phyloP scores from a whole-genome alignment of 2,888 invertebrate genomes.

The Cheilosia vulpina region DNA sequence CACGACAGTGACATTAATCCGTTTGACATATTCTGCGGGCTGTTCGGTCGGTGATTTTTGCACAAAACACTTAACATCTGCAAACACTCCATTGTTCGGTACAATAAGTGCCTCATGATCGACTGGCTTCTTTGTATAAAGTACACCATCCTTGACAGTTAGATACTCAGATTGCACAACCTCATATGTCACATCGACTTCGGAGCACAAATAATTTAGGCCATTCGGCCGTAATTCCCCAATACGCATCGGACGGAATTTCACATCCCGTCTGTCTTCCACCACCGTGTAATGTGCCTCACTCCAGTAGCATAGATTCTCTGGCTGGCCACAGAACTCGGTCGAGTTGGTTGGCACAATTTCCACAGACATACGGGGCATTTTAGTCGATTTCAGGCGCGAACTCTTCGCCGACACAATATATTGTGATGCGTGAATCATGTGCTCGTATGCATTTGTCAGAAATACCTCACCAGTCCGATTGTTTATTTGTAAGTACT shows the following conservation, averaged over 20 bases:
- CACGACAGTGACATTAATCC: conserved; percentile 86
- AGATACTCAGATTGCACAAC: conserved; percentile 82
- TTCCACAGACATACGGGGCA: conserved; percentile 81
- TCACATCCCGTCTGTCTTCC: conserved; percentile 77
- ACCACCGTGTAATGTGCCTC: conserved; percentile 79
- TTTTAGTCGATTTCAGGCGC: conserved; percentile 71
- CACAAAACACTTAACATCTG: conserved; percentile 82
- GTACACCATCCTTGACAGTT: conserved; percentile 81
- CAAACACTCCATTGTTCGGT: conserved; percentile 77
- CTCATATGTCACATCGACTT: conserved; percentile 84
- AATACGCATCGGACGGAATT: conserved; percentile 79
- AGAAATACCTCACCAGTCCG: conserved; percentile 81
- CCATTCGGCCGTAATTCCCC: conserved; percentile 83
- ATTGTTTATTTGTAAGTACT: conserved; percentile 79
- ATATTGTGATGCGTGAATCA: conserved; percentile 78
- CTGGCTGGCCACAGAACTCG: conserved; percentile 79
- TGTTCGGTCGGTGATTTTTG: conserved; percentile 77
- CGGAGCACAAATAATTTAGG: conserved; percentile 84
- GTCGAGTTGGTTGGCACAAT: conserved; percentile 78
- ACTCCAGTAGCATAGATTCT: conserved; percentile 82
- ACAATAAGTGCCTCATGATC: conserved; percentile 83
- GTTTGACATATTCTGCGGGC: conserved; percentile 77
- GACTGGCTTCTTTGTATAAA: conserved; percentile 82
- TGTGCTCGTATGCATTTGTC: conserved; percentile 79
- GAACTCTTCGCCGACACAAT: conserved; percentile 79